A percentile compares a stretch with the other conserved stretches of the same genome.
Conservation (phyloP, 1,140 invertebrate species). For the Octopus sinensis region DNA sequence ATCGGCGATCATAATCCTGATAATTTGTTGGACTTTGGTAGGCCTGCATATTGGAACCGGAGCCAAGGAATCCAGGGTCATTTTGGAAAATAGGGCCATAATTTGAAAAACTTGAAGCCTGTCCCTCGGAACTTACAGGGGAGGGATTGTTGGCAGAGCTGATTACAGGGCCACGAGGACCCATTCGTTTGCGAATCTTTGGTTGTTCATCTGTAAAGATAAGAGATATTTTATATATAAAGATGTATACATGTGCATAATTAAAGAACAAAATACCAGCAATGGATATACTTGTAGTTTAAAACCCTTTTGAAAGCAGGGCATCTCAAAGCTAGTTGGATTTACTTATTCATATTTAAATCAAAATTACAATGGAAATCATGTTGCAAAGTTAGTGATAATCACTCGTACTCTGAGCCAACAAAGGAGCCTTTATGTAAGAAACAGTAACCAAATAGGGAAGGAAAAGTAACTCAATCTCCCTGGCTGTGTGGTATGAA, state of each 20-base stretch:
- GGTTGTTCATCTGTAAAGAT: conserved; percentile 6
- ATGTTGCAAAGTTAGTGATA: background rate
- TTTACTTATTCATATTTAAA: background rate
- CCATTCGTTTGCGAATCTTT: conserved; percentile 4
- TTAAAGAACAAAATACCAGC: too few species aligned
- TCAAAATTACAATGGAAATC: background rate
- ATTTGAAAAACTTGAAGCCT: background rate
- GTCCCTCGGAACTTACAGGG: background rate
- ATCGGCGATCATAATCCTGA: conserved; percentile 4
- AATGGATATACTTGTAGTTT: too few species aligned
- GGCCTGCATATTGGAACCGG: background rate
- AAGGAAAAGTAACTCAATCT: too few species aligned
- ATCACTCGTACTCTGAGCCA: too few species aligned
- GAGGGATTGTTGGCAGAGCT: background rate
- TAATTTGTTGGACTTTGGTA: conserved; percentile 6
- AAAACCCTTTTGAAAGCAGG: too few species aligned
- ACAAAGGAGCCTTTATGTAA: too few species aligned
- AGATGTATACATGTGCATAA: background rate
- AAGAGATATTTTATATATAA: background rate
- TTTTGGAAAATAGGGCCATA: background rate
- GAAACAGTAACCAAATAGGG: too few species aligned
- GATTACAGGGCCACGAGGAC: background rate
- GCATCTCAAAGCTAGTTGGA: too few species aligned
- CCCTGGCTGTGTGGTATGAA: too few species aligned
- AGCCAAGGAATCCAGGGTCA: background rate